Base-by-base conservation (phyloP, 2,888 invertebrate species). In the Thymelicus acteon region DNA sequence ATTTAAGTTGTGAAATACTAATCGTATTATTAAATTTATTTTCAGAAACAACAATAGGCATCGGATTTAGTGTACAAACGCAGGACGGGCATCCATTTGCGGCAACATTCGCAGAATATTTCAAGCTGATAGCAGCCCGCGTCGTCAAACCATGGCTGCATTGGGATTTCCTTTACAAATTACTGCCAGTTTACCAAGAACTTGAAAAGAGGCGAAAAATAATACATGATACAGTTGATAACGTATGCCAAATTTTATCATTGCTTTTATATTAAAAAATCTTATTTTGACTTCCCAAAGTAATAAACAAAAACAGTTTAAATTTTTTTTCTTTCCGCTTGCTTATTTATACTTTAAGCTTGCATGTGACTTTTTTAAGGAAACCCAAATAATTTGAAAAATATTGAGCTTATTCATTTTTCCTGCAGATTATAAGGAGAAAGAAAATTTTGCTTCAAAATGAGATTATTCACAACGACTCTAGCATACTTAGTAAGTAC, bases 31-130 rank as follows among this genome's bases (percentile, higher is more conserved):
- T n/a, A 1, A 39, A 31, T 44, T n/a, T 47, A 52, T 15, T 58
- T 57, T 58, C 58, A 66, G 65, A 58, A 66, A 47, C 57, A 47
- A 37, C 57, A 19, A 12, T 65, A 47, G 65, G 65, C 5, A 15
- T 58, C 6, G n/a, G 57, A 44, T 8, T 66, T 7, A 47, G 24
- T 5, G 47, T 31, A 31, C 57, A 66, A 47, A 13, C 24, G 2
- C 12, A 44, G 8, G 6, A n/a, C n/a, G 3, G 44, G 0, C 44
- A 58, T 60, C 66, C 37, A 19, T 58, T 67, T 15, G 37, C 60
- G 60, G 15, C 15, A 7, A 60, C 60, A n/a, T 60, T 67, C 6
- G 39, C 48, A 4, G 44, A 60, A 15, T 67, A 67, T 67, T n/a
- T 10, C 4, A 60, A 67, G 5, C 10, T n/a, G 31, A 6, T 39